Base-by-base conservation (phyloP, 2,888 invertebrate species). In the Noctua janthe region DNA sequence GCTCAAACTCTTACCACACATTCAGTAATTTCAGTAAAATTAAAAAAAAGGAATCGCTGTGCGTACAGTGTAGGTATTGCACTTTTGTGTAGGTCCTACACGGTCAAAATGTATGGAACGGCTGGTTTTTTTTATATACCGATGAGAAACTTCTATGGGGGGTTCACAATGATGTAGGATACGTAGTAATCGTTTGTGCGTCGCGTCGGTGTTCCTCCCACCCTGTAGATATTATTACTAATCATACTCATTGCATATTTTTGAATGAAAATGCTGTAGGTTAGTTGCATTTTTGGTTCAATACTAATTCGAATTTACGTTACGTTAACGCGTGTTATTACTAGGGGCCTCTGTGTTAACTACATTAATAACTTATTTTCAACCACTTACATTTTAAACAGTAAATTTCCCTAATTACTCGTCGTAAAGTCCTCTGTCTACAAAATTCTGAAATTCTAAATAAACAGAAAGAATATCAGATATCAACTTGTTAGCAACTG, bases 401-500 rank as follows among this genome's bases (percentile, higher is more conserved):
- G 11, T 47, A 15, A 62, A 29, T 7, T 43, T 43, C 2, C 17
- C 3, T 17, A 8, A 62, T 64, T 64, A 17, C 17, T 35, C 17
- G 17, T 17, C 8, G 35, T 64, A 8, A 6, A 64, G 8, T 2
- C 35, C 29, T 35, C 17, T 35, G 64, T 35, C 4, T 39, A 39
- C 4, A 20, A 39, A 66, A 39, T 20, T 20, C 0, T 17, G 29
- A 67, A 67, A 67, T 67, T n/a, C 4, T 5, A 47, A 69, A 69
- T 43, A n/a, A 47, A 29, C 47, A 47, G 15, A 29, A 69, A 2
- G n/a, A 47, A 29, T 69, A 69, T 69, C 69, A 69, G 49, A 17
- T 69, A 69, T 69, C 69, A 47, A 69, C 15, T 69, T 29, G 47
- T 29, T n/a, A 47, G 47, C 69, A n/a, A 69, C 69, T 29, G 15